Percentiles rank a stretch among this genome's conserved stretches.
These are phyloP conservation scores for Callimico goeldii DNA, from an alignment of 2,797 vertebrate species.

Conservation along the genomic window DNA sequence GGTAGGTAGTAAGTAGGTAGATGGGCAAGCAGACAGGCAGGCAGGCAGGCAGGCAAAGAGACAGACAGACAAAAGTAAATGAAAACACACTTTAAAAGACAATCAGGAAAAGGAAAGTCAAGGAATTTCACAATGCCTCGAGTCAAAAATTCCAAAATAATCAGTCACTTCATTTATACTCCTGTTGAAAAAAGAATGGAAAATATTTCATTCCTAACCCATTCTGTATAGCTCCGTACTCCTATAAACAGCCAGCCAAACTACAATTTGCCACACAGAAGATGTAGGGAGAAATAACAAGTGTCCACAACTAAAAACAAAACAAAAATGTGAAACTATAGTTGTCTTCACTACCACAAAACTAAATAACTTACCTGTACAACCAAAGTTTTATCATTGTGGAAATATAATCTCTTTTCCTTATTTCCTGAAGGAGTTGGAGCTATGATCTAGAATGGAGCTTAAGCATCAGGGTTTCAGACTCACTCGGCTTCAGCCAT, in stretches of 20 bases:
- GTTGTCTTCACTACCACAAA: constrained; percentile 62
- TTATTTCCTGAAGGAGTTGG: constrained; percentile 72
- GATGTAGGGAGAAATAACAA: constrained; percentile 23
- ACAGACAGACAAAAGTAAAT: background rate
- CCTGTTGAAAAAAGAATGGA: background rate
- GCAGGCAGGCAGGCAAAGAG: background rate
- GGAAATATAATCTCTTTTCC: constrained; percentile 70
- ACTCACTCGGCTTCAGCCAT: constrained; percentile 75
- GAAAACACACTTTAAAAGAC: constrained; percentile 25
- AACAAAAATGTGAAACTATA: background rate
- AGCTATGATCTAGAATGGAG: constrained; percentile 75
- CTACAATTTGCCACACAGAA: background rate
- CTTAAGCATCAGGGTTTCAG: constrained; percentile 71
- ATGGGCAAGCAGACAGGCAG: background rate
- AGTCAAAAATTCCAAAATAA: constrained; percentile 36
- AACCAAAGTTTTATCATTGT: constrained; percentile 79
- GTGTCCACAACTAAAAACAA: background rate
- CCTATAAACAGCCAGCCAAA: background rate
- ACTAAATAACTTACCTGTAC: constrained; percentile 77
- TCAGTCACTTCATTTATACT: background rate
- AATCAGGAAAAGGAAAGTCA: constrained; percentile 30
- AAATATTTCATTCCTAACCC: constrained; percentile 31
- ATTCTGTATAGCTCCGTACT: background rate
- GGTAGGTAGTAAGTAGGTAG: background rate
- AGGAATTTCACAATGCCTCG: constrained; percentile 15